phyloP scores from a whole-genome alignment of 2,113 vertebrate species.

The Melierax canorus region DNA sequence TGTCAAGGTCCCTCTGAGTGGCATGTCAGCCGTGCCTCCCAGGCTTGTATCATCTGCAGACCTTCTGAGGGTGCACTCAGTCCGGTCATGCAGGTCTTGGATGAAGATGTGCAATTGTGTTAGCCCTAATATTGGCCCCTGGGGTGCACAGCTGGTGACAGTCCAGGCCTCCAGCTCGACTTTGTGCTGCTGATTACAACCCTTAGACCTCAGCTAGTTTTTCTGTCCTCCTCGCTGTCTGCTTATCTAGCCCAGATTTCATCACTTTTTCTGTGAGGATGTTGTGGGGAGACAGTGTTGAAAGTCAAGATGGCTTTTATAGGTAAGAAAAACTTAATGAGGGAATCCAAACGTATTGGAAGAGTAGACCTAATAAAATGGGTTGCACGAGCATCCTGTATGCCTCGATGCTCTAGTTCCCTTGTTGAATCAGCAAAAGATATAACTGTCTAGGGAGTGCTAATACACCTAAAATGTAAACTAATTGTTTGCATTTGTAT shows the following conservation, averaged over 20 bases:
- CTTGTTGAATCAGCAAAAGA: neutral
- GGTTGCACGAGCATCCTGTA: neutral
- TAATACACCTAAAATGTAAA: neutral
- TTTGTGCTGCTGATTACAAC: neutral
- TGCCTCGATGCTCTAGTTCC: neutral
- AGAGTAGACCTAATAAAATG: neutral
- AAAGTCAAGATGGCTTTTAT: neutral
- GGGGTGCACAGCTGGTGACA: neutral
- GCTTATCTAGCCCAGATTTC: neutral
- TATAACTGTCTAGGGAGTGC: neutral
- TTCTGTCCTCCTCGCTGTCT: neutral
- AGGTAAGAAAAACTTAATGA: neutral
- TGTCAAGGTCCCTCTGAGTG: neutral
- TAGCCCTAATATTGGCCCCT: neutral
- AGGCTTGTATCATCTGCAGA: neutral
- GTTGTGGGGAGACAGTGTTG: neutral
- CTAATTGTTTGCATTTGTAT: neutral
- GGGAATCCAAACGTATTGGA: neutral
- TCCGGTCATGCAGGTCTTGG: neutral
- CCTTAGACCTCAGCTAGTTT: neutral
- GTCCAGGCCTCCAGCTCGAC: neutral
- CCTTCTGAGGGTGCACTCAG: neutral
- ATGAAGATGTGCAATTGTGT: neutral
- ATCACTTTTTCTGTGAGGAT: neutral
- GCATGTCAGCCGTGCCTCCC: neutral